Conservation (phyloP, 2,113 vertebrate genomes). For the Seriola rivoliana region DNA sequence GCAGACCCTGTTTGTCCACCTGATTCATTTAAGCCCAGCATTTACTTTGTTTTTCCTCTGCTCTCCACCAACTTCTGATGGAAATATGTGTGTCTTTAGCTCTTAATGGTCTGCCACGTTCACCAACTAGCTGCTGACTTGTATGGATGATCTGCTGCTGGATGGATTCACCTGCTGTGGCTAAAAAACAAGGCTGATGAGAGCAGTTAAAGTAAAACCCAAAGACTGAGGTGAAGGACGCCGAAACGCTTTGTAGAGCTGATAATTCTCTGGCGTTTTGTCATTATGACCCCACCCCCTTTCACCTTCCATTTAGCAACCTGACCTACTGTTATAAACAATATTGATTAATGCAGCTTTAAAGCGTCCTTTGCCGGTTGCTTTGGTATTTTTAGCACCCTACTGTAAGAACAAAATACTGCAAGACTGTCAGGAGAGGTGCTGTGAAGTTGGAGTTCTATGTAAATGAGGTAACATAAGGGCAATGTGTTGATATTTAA, state of each 20-base stretch:
- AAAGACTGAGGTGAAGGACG: background rate
- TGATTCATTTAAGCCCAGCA: background rate
- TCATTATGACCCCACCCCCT: background rate
- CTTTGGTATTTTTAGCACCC: background rate
- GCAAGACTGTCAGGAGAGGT: background rate
- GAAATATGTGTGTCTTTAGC: background rate
- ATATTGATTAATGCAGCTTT: conserved; percentile 7
- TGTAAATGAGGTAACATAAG: conserved; percentile 2
- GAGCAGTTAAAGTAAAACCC: background rate
- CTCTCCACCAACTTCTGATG: background rate
- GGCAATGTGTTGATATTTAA: conserved; percentile 12
- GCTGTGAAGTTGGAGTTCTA: background rate
- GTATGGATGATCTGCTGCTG: background rate
- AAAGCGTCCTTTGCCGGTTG: background rate
- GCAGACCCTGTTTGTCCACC: background rate
- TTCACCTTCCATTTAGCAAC: background rate
- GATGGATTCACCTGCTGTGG: too few species aligned
- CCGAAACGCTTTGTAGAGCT: background rate
- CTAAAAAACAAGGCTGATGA: background rate
- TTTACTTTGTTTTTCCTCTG: background rate
- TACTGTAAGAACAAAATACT: background rate
- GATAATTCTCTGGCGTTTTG: background rate
- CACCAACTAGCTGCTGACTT: background rate
- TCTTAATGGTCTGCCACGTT: background rate
- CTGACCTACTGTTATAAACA: background rate